These are phyloP conservation scores for Pangasius mekongensis DNA, from an alignment of 2,797 vertebrate species.

Conservation along the genomic window DNA sequence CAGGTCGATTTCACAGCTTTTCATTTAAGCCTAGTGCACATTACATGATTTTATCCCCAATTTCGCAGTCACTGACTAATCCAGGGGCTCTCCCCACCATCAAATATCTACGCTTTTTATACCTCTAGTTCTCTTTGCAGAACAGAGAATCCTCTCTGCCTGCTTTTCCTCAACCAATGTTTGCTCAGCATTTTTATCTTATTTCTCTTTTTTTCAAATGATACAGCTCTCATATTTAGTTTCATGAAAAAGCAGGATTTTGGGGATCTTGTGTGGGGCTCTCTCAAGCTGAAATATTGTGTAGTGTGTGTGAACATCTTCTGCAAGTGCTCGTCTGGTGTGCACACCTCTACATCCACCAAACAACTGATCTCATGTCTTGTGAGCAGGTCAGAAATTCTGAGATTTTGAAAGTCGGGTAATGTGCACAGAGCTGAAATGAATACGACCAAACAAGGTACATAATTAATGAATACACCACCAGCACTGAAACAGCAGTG, in stretches of 20 bases:
- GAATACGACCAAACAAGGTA: not conserved
- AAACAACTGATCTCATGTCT: no score
- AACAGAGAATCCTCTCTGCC: constrained; percentile 1
- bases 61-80: not conserved
- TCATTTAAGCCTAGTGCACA: not conserved
- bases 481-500: not conserved
- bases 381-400: not conserved
- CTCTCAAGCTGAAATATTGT: not conserved
- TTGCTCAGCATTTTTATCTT: not conserved
- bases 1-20: not conserved
- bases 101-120: not conserved
- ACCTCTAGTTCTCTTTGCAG: not conserved
- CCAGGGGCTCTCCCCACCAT: not conserved
- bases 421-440: not conserved
- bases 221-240: not conserved
- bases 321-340: not conserved
- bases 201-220: not conserved
- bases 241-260: not conserved
- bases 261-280: not conserved
- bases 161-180: no score
- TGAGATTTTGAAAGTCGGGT: not conserved
- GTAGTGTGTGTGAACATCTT: no score
- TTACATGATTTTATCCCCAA: not conserved
- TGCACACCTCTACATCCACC: no score
- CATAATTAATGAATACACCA: not conserved